Evolutionary conservation across 2,888 invertebrate species (phyloP).

Genomic region (Anarsia innoxiella): DNA sequence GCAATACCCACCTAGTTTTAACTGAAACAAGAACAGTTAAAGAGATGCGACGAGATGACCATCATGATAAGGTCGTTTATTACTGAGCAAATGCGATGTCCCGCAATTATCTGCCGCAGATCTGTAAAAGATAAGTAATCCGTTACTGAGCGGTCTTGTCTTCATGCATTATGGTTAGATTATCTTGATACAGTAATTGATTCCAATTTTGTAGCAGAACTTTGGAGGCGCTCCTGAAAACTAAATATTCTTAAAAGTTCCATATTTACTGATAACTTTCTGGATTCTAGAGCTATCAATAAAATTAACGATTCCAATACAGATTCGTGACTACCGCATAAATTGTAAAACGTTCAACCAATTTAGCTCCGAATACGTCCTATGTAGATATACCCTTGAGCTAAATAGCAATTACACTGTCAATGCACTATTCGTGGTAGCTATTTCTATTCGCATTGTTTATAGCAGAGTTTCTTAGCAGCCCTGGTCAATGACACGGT

Average conservation of each 20-base stretch:
- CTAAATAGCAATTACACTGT: slow-evolving; percentile 11
- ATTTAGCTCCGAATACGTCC: slow-evolving; percentile 3
- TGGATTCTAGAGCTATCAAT: no score
- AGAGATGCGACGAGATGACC: slow-evolving; percentile 9
- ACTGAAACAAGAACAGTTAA: slow-evolving; percentile 6
- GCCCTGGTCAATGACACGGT: slow-evolving; percentile 47
- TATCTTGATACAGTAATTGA: no score
- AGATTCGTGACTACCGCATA: not conserved
- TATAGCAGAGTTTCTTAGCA: slow-evolving; percentile 23
- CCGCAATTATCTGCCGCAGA: slow-evolving; percentile 8
- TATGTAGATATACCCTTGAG: slow-evolving; percentile 13
- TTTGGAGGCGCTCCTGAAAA: no score
- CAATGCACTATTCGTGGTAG: slow-evolving; percentile 5
- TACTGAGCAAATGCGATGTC: slow-evolving; percentile 11
- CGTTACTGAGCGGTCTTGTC: slow-evolving; percentile 20
- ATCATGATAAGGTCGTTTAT: slow-evolving; percentile 8
- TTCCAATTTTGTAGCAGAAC: no score
- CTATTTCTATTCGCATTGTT: slow-evolving; percentile 21
- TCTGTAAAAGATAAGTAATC: slow-evolving; percentile 13
- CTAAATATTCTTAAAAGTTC: no score
- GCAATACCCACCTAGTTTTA: no score
- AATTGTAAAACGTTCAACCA: not conserved
- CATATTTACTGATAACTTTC: no score
- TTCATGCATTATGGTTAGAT: slow-evolving; percentile 11
- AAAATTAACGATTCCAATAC: no score